Conservation (phyloP, 2,888 invertebrate genomes). For the Dichetophora obliterata region DNA sequence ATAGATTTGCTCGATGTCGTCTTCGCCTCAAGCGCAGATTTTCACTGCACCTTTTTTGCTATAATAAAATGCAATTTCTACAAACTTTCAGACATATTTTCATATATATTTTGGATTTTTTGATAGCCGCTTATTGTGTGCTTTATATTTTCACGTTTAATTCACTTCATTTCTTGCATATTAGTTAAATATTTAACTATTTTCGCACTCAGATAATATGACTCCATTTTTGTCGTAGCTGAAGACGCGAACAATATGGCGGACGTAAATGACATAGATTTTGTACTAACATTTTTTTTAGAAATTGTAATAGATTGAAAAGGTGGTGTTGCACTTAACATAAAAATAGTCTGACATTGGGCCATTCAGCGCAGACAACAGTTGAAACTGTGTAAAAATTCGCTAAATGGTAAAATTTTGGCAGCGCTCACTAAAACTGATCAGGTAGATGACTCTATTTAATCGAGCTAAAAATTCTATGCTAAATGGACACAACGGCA, state of each 20-base stretch:
- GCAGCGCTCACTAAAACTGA: too few relatives aligned
- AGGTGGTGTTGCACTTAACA: not conserved
- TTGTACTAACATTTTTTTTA: conserved; percentile 26
- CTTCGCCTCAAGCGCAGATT: conserved; percentile 58
- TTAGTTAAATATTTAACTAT: conserved; percentile 60
- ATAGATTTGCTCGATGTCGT: conserved; percentile 54
- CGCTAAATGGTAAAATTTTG: too few relatives aligned
- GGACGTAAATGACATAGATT: conserved; percentile 46
- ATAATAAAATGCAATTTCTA: conserved; percentile 27
- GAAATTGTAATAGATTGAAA: conserved; percentile 21
- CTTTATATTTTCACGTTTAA: conserved; percentile 57
- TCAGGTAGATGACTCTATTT: too few relatives aligned
- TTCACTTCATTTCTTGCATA: conserved; percentile 56
- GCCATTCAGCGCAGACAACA: too few relatives aligned
- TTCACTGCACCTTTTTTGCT: conserved; percentile 44
- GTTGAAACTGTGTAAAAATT: too few relatives aligned
- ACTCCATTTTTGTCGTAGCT: conserved; percentile 55
- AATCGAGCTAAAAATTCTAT: too few relatives aligned
- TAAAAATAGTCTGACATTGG: too few relatives aligned
- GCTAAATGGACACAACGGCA: too few relatives aligned
- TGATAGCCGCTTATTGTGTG: conserved; percentile 49
- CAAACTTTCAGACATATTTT: not conserved
- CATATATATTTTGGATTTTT: conserved; percentile 48
- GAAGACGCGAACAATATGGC: conserved; percentile 56
- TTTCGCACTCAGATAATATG: conserved; percentile 54